Conservation (phyloP, 1,140 invertebrate species). For the Ostrea denselamellosa region DNA sequence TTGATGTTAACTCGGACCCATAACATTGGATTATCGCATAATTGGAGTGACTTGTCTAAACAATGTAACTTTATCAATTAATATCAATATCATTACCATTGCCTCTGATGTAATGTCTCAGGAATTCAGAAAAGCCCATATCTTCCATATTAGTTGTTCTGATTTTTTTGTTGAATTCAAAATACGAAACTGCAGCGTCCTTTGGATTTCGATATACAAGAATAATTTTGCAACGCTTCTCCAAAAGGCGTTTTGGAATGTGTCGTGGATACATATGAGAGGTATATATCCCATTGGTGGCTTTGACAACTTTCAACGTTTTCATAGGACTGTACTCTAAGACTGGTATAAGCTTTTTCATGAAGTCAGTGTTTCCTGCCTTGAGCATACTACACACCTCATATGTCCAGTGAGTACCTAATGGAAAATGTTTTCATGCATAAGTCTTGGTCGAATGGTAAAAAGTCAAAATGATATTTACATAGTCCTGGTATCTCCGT, state of each 20-base stretch:
- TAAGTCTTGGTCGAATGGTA: no score
- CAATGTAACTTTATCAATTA: no score
- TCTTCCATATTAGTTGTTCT: neutral
- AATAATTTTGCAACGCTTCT: slow-evolving; percentile 9
- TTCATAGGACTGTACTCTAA: neutral
- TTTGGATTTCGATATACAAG: slow-evolving; percentile 23
- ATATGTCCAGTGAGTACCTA: neutral
- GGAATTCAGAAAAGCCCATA: neutral
- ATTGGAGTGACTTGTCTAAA: no score
- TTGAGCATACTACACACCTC: neutral
- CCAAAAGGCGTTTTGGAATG: neutral
- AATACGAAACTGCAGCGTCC: slow-evolving; percentile 19
- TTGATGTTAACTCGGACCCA: no score
- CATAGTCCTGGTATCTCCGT: no score
- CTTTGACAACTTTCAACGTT: neutral
- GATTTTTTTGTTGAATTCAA: neutral
- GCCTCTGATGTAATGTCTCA: neutral
- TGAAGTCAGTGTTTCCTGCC: neutral
- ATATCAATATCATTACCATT: neutral
- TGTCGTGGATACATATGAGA: neutral
- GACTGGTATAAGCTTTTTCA: neutral
- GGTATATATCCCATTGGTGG: neutral
- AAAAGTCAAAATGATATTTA: no score
- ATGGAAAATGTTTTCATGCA: neutral
- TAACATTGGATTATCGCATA: no score